Evolutionary conservation across 2,797 vertebrate species (phyloP).

Genomic region (Myotis planiceps): DNA sequence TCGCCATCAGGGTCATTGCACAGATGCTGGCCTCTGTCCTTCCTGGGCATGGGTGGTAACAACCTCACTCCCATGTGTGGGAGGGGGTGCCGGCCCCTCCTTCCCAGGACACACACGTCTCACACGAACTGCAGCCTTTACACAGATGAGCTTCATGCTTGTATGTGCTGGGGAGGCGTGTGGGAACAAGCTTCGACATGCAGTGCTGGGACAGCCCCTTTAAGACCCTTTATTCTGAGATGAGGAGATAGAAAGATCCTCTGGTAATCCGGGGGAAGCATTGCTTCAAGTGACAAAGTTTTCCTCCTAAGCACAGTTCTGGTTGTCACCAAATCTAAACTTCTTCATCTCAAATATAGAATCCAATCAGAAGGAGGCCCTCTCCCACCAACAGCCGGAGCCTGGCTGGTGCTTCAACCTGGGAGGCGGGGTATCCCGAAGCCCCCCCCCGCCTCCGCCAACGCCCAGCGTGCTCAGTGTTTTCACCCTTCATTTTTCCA

Average conservation of each 20-base stretch:
- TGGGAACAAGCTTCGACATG: background rate
- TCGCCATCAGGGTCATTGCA: no score
- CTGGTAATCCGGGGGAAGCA: background rate
- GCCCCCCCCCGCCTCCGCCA: fast-evolving
- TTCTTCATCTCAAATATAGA: background rate
- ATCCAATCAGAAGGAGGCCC: background rate
- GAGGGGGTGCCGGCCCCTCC: background rate
- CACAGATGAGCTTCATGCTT: fast-evolving
- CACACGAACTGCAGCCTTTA: background rate
- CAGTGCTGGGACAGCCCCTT: background rate
- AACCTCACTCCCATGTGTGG: fast-evolving
- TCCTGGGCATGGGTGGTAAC: fast-evolving
- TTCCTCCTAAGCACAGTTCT: background rate
- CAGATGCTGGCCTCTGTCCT: background rate
- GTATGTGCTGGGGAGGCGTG: fast-evolving
- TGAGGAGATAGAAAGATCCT: background rate
- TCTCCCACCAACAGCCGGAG: background rate
- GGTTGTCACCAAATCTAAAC: background rate
- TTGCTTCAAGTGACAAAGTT: background rate
- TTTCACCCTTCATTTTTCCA: background rate
- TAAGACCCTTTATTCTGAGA: no score
- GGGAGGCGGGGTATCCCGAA: background rate
- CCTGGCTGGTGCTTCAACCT: background rate
- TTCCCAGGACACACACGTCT: background rate
- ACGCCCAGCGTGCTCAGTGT: fast-evolving